Conservation (phyloP, 92 coral and sea anemone species). For the Muricea muricata region DNA sequence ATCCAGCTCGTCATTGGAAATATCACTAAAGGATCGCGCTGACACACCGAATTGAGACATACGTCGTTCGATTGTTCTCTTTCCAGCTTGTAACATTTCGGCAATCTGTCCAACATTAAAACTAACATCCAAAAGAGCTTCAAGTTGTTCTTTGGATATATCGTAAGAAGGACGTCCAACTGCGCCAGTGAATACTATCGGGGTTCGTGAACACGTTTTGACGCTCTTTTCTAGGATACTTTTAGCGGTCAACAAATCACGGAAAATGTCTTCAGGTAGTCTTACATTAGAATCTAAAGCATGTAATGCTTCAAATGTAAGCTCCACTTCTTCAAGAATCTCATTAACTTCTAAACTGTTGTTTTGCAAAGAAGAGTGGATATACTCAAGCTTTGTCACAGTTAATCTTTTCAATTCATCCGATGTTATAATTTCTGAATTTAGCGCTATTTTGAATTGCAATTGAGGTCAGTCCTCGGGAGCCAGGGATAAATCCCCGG, state of each 20-base stretch:
- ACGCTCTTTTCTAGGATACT: slow-evolving; percentile 28
- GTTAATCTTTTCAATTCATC: slow-evolving; percentile 4
- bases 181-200: background rate
- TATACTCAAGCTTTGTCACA: slow-evolving; percentile 31
- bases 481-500: background rate
- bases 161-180: slow-evolving; percentile 30
- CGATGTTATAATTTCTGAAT: background rate
- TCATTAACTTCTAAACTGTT: slow-evolving; percentile 35
- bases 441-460: slow-evolving; percentile 9
- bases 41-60: slow-evolving; percentile 59
- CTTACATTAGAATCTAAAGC: slow-evolving; percentile 51
- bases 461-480: background rate
- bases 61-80: slow-evolving; percentile 69
- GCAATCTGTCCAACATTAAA: slow-evolving; percentile 43
- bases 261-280: slow-evolving; percentile 44
- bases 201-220: slow-evolving; percentile 29
- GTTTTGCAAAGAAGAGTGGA: slow-evolving; percentile 27
- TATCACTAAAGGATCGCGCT: slow-evolving; percentile 55
- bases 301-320: slow-evolving; percentile 36
- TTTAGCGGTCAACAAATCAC: slow-evolving; percentile 48
- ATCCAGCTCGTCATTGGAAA: slow-evolving; percentile 63
- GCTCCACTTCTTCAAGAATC: slow-evolving; percentile 41
- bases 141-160: slow-evolving; percentile 1
- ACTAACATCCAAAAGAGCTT: slow-evolving; percentile 24
- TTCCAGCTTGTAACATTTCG: slow-evolving; percentile 41